Base-by-base conservation (phyloP, 2,797 vertebrate genomes). In the Luscinia megarhynchos region DNA sequence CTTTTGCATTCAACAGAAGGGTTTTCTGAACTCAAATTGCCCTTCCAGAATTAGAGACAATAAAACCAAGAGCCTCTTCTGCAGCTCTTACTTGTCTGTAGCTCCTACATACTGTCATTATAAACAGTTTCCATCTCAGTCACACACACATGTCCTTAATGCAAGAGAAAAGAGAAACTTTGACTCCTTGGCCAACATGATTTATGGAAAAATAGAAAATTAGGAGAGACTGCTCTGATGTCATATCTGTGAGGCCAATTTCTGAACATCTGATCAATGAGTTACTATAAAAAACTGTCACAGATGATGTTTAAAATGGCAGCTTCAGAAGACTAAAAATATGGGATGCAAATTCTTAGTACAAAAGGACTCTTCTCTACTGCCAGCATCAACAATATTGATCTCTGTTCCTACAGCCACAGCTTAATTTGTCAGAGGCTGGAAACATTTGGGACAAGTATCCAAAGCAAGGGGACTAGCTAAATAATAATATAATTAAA, bases 211-310 rank as follows among this genome's bases (percentile, higher is more conserved):
- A 79, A 30, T 0, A 69, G 50, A 95, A 91, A 96, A 95, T 89
- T 64, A 81, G 22, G 57, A 87, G 45, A 95, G n/a, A 53, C 54
- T 85, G 90, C 51, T 73, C 30, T 73, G 27, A 63, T 89, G 51
- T 68, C 6, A 3, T 83, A 92, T 94, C 61, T 95, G 32, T 38
- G 53, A 95, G 75, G 36, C 83, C 80, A 85, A 89, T 94, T 96
- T 96, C 88, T 85, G 75, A 95, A 84, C 32, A 80, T 51, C 91
- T 89, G 84, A 94, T 93, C 93, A 93, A 93, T 83, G 75, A 81
- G 66, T 63, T 94, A 78, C 86, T 92, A 87, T 75, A 53, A 77
- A 91, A 87, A 95, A 84, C 54, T 11, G 46, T 40, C 18, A 23
- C 32, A 78, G 64, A 89, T 83, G 46, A 87, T 72, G 61, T 83